Conservation (phyloP, 2,113 vertebrate genomes). For the Physeter macrocephalus region DNA sequence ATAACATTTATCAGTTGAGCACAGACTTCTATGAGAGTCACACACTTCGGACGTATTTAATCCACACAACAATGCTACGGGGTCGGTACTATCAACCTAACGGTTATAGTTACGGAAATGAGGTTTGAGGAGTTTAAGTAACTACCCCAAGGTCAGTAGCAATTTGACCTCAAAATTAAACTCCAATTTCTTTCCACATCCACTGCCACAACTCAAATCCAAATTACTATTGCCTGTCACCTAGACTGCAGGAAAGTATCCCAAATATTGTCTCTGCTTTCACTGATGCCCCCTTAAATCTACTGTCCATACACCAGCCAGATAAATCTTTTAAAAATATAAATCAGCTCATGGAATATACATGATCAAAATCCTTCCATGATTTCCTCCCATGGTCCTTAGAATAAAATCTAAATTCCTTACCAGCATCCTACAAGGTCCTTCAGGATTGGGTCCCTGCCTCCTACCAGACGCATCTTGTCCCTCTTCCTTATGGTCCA, state of each 20-base stretch:
- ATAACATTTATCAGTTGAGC: background rate
- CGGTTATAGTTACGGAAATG: background rate
- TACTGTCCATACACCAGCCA: background rate
- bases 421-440: background rate
- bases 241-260: background rate
- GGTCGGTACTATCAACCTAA: background rate
- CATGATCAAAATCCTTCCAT: background rate
- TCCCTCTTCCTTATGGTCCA: background rate
- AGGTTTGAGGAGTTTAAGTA: background rate
- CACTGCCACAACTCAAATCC: background rate
- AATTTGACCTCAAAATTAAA: background rate
- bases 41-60: background rate
- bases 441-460: background rate
- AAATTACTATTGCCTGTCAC: background rate
- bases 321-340: background rate
- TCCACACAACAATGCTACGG: background rate
- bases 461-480: background rate
- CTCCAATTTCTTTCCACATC: background rate
- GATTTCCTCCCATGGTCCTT: background rate
- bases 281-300: background rate
- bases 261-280: background rate
- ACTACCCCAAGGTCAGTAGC: background rate
- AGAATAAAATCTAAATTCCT: constrained; percentile 13
- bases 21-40: background rate
- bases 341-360: background rate